Conservation (phyloP, 30 jellyfish, hydroid and myxozoan species). For the Aurelia coerulea region DNA sequence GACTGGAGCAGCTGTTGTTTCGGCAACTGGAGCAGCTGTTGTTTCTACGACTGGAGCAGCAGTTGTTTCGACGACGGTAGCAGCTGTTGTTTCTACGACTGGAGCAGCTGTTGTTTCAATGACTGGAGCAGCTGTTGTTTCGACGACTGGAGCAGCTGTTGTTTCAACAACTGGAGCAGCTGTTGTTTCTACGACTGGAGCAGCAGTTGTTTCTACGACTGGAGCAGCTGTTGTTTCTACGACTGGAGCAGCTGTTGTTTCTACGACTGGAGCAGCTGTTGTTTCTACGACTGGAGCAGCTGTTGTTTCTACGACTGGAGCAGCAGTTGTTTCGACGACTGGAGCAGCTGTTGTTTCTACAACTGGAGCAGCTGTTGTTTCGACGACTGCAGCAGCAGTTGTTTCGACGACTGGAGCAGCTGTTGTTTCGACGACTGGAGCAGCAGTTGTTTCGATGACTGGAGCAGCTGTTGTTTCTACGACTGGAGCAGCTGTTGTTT, state of each 20-base stretch:
- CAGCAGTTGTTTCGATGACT: conserved; percentile 24
- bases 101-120: conserved; percentile 32
- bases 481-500: conserved; percentile 41
- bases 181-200: conserved; percentile 41
- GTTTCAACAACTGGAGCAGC: conserved; percentile 24
- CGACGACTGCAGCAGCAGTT: conserved; percentile 40
- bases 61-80: conserved; percentile 15
- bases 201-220: conserved; percentile 28
- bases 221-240: conserved; percentile 23
- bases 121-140: conserved; percentile 26
- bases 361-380: conserved; percentile 7
- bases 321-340: conserved; percentile 33
- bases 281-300: conserved; percentile 18
- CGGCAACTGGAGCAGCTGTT: conserved; percentile 42
- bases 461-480: conserved; percentile 41
- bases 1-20: conserved; percentile 33
- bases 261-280: conserved; percentile 26
- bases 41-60: conserved; percentile 36
- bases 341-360: conserved; percentile 18
- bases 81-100: conserved; percentile 1
- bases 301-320: conserved; percentile 28
- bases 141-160: conserved; percentile 24
- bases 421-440: conserved; percentile 44
- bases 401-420: conserved; percentile 46
- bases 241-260: conserved; percentile 17